Evolutionary conservation across 2,888 invertebrate genomes (phyloP).

Genomic region (Scotopteryx bipunctaria): DNA sequence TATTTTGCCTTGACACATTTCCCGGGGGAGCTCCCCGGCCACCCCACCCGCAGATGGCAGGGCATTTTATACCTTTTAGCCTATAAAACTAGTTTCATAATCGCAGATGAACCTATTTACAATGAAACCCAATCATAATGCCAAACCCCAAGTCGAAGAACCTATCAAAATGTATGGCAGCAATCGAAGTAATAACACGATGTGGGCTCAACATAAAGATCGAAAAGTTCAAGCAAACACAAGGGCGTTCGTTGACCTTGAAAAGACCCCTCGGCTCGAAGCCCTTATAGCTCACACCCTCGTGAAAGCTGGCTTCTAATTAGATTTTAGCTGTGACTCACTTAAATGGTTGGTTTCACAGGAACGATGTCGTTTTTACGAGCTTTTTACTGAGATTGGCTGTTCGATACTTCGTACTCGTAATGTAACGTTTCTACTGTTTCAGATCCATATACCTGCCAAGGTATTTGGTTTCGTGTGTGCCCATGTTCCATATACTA

Average conservation of each 20-base stretch:
- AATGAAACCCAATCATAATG: constrained; percentile 20
- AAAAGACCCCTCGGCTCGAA: constrained; percentile 21
- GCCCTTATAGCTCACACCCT: constrained; percentile 15
- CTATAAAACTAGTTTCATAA: constrained; percentile 31
- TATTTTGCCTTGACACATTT: constrained; percentile 62
- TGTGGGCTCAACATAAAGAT: constrained; percentile 5
- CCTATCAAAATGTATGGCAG: constrained; percentile 18
- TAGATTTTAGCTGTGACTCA: constrained; percentile 28
- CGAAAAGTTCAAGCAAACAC: constrained; percentile 14
- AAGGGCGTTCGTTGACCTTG: constrained; percentile 31
- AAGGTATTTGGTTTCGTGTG: neutral
- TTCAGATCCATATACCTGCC: neutral
- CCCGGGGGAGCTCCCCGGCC: constrained; percentile 34
- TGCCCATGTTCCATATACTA: too few species aligned
- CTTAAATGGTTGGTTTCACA: constrained; percentile 16
- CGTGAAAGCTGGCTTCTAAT: constrained; percentile 31
- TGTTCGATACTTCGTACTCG: neutral
- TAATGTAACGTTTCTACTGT: too few species aligned
- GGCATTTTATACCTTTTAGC: constrained; percentile 40
- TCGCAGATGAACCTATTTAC: constrained; percentile 7
- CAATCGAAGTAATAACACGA: constrained; percentile 14
- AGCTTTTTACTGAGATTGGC: constrained; percentile 10
- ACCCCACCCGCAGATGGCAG: constrained; percentile 29
- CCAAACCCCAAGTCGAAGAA: constrained; percentile 18
- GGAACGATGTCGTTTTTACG: constrained; percentile 1